Percentiles rank a stretch among this genome's conserved stretches.
Evolutionary conservation across 2,113 vertebrate species (phyloP).

Genomic region (Proterorhinus semilunaris): DNA sequence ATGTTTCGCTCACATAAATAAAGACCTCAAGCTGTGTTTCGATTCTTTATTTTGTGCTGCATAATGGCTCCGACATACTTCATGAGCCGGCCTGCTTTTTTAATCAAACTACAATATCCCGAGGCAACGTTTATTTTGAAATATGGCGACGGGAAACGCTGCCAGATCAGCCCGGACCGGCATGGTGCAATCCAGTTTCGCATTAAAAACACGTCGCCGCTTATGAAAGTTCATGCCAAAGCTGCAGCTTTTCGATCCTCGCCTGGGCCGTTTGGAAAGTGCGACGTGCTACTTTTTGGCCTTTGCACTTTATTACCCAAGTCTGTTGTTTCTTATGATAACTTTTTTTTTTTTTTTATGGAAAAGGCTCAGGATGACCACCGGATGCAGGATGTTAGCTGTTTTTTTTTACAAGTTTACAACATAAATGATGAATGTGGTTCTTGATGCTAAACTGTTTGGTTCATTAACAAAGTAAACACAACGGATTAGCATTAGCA

Average conservation of each 20-base stretch:
- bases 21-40: slow-evolving; percentile 23
- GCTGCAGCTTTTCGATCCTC: slow-evolving; percentile 7
- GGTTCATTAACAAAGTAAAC: no score
- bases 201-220: slow-evolving; percentile 56
- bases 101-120: slow-evolving; percentile 54
- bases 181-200: slow-evolving; percentile 50
- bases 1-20: slow-evolving; percentile 15
- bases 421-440: no score
- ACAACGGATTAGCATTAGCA: no score
- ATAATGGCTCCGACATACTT: slow-evolving; percentile 50
- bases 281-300: slow-evolving; percentile 12
- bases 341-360: slow-evolving; percentile 19
- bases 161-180: slow-evolving; percentile 41
- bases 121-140: slow-evolving; percentile 49
- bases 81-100: slow-evolving; percentile 62
- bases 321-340: slow-evolving; percentile 37
- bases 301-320: slow-evolving; percentile 18
- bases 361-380: slow-evolving; percentile 16
- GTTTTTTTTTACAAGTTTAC: slow-evolving; percentile 10
- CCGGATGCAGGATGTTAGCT: not conserved
- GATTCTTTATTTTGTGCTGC: slow-evolving; percentile 22
- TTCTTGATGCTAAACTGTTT: no score
- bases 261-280: slow-evolving; percentile 17
- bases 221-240: slow-evolving; percentile 41
- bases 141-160: slow-evolving; percentile 47